Evolutionary conservation across 1,140 invertebrate genomes (phyloP), one percentile per base, ranked within the genome.

Genomic region (Anastrepha obliqua): DNA sequence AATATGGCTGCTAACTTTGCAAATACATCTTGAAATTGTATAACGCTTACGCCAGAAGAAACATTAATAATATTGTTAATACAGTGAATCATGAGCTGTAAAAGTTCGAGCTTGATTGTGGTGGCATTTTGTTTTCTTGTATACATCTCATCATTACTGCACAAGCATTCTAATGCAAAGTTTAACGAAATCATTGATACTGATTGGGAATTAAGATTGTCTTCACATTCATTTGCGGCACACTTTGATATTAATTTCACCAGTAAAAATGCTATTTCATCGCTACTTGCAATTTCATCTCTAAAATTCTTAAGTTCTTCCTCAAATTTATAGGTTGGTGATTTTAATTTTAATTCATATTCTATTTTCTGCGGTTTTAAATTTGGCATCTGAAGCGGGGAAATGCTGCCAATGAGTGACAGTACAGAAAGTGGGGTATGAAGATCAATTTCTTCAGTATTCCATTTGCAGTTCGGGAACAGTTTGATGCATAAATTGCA

Each of bases 401-500:
- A 51, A 55, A 81, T 81, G 20, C 3, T 81, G 6, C 17, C 47
- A 15, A 81, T 81, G 20, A 60, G 74, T 13, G 78, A 65, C 51
- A 87, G 78, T 87, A 62, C 62, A 11, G 86, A 62, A 17, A 67
- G 64, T 65, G 58, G 6, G n/a, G 65, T 64, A n/a, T 88, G 85
- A 44, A 91, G 85, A 8, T 86, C 81, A 29, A 88, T 60, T 55
- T 89, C 90, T 20, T 87, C 86, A 17, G 88, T 9, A 70, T 90
- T 90, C 92, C 92, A 93, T 64, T 89, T 91, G 88, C 91, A 92
- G 59, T 93, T 92, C 74, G 92, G 92, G 44, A 93, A 93, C 62
- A 93, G 86, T 87, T 93, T 93, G 20, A 92, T 92, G 85, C 91
- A 93, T 64, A 93, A 55, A 85, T 91, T 92, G 67, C 91, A 93